Evolutionary conservation across 2,888 invertebrate species (phyloP).

Genomic region (Tolmerus cingulatus): DNA sequence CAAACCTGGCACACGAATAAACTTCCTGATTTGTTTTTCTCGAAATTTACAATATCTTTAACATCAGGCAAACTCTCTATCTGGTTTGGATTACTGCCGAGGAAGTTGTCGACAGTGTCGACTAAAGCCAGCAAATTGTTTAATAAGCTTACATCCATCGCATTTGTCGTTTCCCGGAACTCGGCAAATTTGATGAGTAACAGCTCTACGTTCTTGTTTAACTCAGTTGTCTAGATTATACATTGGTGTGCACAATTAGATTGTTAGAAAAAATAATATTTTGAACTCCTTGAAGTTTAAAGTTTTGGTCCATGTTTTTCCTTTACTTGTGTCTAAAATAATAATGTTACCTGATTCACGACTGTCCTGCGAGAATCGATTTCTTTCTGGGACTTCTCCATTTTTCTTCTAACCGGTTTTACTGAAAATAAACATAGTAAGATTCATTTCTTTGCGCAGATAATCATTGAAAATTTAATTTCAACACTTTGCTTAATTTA

Average conservation of each 20-base stretch:
- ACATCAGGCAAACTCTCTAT: not conserved
- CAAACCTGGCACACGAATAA: slow-evolving; percentile 24
- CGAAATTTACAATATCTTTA: slow-evolving; percentile 13
- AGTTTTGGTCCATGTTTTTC: too few species aligned
- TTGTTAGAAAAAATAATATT: not conserved
- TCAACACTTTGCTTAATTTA: not conserved
- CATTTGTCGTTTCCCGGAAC: slow-evolving; percentile 26
- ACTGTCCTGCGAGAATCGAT: not conserved
- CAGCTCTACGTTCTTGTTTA: slow-evolving; percentile 28
- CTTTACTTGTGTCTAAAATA: too few species aligned
- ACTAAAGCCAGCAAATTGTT: slow-evolving; percentile 3
- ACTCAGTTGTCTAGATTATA: slow-evolving; percentile 38
- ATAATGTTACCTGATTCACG: not conserved
- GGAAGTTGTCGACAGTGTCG: slow-evolving; percentile 35
- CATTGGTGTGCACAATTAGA: not conserved
- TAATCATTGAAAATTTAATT: not conserved
- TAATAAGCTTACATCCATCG: slow-evolving; percentile 4
- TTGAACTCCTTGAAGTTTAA: not conserved
- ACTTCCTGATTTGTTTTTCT: not conserved
- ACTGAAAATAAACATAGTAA: not conserved
- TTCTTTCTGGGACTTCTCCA: not conserved
- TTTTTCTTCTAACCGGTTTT: not conserved
- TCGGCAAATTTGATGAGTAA: slow-evolving; percentile 29
- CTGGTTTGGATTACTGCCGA: slow-evolving; percentile 19
- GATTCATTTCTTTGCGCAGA: not conserved